Evolutionary conservation across 2,113 vertebrate species (phyloP), one percentile per base, ranked within the genome.

Genomic region (Herpailurus yagouaroundi): DNA sequence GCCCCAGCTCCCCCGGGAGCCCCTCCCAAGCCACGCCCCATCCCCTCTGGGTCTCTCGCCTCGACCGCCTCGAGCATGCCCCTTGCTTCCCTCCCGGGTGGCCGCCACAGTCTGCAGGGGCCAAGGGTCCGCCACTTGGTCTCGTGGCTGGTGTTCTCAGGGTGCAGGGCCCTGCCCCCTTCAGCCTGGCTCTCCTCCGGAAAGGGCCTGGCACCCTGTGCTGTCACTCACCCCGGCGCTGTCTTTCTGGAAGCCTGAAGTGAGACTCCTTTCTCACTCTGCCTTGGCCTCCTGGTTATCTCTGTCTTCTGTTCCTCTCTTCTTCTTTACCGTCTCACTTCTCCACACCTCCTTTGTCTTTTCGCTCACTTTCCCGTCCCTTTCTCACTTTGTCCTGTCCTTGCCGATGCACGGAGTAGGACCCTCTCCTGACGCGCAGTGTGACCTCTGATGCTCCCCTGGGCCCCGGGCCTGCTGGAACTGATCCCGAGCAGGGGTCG

Each of bases 61-160:
- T 55, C 21, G 1, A 27, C 79, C 15, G 52, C 81, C 41, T 41
- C 21, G 31, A 25, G 31, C 7, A 12, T 21, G 19, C 13, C 52
- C 83, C 12, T 29, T 11, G 21, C 36, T 27, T 15, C 41, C 52
- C 5, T 69, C 29, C 41, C 8, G 14, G 38, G n/a, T 31, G 8
- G 45, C 14, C 3, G 0, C 31, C 0, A 0, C 2, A 5, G 88
- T 64, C n/a, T 27, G 10, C 12, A 3, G 23, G 4, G 48, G 1
- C 36, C 52, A 52, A 52, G 52, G 52, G 52, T 52, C 52, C 1
- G 15, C 33, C 25, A 5, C 84, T 0, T 0, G 76, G 68, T 14
- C 68, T 0, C 9, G 1, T 8, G 31, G 83, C 66, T 82, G 33
- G 41, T 50, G 41, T 36, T 16, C 13, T 10, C 12, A n/a, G 50